Evolutionary conservation across 2,888 invertebrate genomes (phyloP).

Genomic region (Xestia rhomboidea): DNA sequence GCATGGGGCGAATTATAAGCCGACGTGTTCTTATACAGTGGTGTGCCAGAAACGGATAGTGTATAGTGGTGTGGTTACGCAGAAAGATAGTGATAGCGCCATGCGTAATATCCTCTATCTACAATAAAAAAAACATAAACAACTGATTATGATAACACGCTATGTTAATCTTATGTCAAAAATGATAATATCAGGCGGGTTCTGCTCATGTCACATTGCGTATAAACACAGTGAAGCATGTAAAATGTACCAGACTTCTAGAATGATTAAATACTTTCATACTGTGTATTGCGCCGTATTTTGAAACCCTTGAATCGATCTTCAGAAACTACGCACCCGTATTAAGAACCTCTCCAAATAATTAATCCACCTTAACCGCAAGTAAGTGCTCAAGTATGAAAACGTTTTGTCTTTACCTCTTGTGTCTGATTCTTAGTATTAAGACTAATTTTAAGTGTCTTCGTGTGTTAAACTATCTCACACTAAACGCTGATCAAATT

Average conservation of each 20-base stretch:
- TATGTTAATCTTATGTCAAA: conserved; percentile 17
- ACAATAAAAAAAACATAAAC: conserved; percentile 23
- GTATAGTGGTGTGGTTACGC: neutral
- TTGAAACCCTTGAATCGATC: conserved; percentile 19
- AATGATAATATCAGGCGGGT: conserved; percentile 23
- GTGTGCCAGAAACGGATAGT: too few relatives aligned
- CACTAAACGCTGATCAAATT: neutral
- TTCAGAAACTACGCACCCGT: conserved; percentile 22
- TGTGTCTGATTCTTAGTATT: neutral
- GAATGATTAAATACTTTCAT: conserved; percentile 30
- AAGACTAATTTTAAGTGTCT: neutral
- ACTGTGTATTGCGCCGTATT: conserved; percentile 38
- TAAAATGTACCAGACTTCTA: conserved; percentile 14
- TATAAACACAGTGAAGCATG: conserved; percentile 8
- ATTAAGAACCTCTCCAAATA: neutral
- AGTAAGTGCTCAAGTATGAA: conserved; percentile 9
- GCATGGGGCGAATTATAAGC: neutral
- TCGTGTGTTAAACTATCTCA: neutral
- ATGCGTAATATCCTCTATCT: neutral
- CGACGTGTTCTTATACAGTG: neutral
- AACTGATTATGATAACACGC: conserved; percentile 33
- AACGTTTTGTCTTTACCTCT: neutral
- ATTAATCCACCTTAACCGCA: conserved; percentile 16
- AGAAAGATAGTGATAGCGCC: neutral
- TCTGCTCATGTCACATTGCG: neutral